Base-by-base conservation (phyloP, 2,113 vertebrate genomes). In the cat (Felis catus) region DNA sequence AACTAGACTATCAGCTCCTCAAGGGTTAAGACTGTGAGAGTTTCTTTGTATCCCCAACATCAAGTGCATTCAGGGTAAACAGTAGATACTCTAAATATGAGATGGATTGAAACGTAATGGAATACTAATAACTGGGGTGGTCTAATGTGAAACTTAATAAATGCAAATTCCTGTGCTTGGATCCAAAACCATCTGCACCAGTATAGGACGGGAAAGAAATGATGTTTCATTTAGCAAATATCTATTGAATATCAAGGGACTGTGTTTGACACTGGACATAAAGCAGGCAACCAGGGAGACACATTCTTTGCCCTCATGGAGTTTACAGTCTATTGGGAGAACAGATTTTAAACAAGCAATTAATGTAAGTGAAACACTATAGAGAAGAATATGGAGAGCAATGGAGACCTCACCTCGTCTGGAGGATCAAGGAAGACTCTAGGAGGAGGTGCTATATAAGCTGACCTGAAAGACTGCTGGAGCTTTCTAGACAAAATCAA, bases 71-170 rank as follows among this genome's bases (percentile, higher is more conserved):
- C 92, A 36, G 21, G 45, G 58, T 48, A 95, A 92, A 80, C 12
- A 61, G 29, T 53, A 74, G 68, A 8, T 71, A 61, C 29, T 96
- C 71, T 63, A 88, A 92, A 48, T 83, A 83, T 36, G 76, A 82
- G 27, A 66, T 82, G 33, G 36, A 80, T 82, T 97, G 51, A 61
- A 53, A 68, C 51, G 41, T 70, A 78, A 53, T 92, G n/a, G 58
- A 82, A 89, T 82, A 86, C 92, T 79, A 63, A 71, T 86, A 85
- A 87, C 63, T 89, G 58, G 63, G 39, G 83, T 94, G 23, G 25
- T 93, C 53, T 93, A 84, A 78, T 71, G 10, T 79, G 87, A 94
- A 96, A 51, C 63, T 36, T 83, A 87, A 74, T 93, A 65, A 95
- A 87, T 89, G 29, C 78, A 74, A 95, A 76, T 70, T 80, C 71